A percentile compares a stretch with the other conserved stretches of the same genome.
phyloP scores from a whole-genome alignment of 2,797 vertebrate genomes.

The Trematomus bernacchii region DNA sequence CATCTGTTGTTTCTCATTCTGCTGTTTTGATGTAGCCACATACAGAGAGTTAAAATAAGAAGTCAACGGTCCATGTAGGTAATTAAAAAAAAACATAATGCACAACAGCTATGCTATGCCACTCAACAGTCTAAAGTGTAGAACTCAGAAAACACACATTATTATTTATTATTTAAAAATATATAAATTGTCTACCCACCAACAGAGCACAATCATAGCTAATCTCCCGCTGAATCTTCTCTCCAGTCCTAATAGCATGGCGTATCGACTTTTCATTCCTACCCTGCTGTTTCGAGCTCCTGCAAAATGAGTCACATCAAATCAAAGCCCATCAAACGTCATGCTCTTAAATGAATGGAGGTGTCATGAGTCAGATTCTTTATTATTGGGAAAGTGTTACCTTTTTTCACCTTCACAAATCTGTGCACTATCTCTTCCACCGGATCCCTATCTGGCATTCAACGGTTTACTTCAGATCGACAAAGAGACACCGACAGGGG shows the following conservation, averaged over 20 bases:
- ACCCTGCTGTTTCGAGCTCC: constrained; percentile 50
- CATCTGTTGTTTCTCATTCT: constrained; percentile 22
- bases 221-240: constrained; percentile 51
- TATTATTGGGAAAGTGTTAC: constrained; percentile 70
- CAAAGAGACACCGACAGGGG: constrained; percentile 37
- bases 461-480: constrained; percentile 52
- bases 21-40: constrained; percentile 26
- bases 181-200: constrained; percentile 41
- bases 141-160: constrained; percentile 16
- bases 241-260: constrained; percentile 29
- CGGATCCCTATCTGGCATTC: constrained; percentile 27
- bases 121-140: background rate
- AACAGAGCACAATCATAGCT: constrained; percentile 39
- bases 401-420: constrained; percentile 49
- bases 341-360: constrained; percentile 68
- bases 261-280: constrained; percentile 61
- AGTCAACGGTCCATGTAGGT: constrained; percentile 30
- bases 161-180: constrained; percentile 37
- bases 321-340: constrained; percentile 66
- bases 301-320: constrained; percentile 72
- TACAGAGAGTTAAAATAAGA: constrained; percentile 36
- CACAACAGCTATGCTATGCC: background rate
- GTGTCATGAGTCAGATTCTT: constrained; percentile 65
- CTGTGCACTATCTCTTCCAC: constrained; percentile 16
- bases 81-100: constrained; percentile 32